Percentiles rank a stretch among this genome's conserved stretches.
These are phyloP conservation scores for Neogobius melanostomus DNA, from an alignment of 2,113 vertebrate species.

Conservation along the genomic window DNA sequence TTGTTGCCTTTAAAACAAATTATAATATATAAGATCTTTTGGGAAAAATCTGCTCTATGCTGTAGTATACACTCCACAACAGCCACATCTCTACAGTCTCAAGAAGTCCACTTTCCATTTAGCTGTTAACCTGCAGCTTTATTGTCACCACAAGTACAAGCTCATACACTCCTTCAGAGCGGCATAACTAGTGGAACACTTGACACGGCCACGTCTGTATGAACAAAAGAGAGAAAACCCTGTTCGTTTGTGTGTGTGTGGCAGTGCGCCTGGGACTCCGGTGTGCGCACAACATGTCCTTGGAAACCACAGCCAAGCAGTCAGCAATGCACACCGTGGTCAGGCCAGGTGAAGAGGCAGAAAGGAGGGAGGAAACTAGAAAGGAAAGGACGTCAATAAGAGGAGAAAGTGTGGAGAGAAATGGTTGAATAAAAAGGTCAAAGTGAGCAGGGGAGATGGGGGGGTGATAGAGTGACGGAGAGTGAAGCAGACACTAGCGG, in stretches of 20 bases:
- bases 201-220: background rate
- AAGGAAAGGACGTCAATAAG: constrained; percentile 47
- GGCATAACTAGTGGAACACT: constrained; percentile 23
- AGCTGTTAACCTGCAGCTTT: background rate
- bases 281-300: constrained; percentile 13
- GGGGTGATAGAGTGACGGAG: background rate
- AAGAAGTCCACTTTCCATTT: background rate
- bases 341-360: constrained; percentile 53
- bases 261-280: background rate
- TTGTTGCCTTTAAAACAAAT: too few relatives aligned
- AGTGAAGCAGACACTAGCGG: constrained; percentile 8
- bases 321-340: constrained; percentile 39
- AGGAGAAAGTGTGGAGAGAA: constrained; percentile 28
- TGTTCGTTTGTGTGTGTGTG: background rate
- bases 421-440: constrained; percentile 59
- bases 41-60: background rate
- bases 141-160: background rate
- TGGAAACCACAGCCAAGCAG: constrained; percentile 28
- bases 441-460: constrained; percentile 27
- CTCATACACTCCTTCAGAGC: constrained; percentile 18
- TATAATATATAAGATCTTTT: too few relatives aligned
- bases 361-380: constrained; percentile 33
- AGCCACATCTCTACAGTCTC: too few relatives aligned
- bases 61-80: background rate
- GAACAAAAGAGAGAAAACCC: constrained; percentile 19